phyloP scores from a whole-genome alignment of 2,797 vertebrate genomes.

The Poecilia wingei region DNA sequence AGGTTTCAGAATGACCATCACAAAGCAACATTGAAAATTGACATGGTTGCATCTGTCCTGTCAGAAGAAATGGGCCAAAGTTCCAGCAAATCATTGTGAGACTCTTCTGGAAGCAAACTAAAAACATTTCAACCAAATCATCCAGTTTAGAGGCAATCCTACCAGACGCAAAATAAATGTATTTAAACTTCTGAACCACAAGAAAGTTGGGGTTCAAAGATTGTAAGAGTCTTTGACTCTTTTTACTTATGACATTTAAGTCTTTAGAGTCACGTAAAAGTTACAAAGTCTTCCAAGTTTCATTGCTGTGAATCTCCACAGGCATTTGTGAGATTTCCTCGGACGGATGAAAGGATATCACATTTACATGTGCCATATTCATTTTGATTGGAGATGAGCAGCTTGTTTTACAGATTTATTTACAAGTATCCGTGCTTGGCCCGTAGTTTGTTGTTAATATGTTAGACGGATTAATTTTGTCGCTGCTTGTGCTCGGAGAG shows the following conservation, averaged over 20 bases:
- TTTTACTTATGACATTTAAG: neutral
- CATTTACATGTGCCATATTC: constrained; percentile 15
- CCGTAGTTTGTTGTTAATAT: constrained; percentile 19
- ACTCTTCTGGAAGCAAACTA: neutral
- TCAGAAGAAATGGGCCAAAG: neutral
- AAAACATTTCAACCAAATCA: neutral
- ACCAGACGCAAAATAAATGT: neutral
- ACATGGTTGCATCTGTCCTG: neutral
- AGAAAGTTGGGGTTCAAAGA: neutral
- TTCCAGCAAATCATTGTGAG: neutral
- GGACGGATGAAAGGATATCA: constrained; percentile 10
- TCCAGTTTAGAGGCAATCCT: neutral
- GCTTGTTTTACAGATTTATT: constrained; percentile 22
- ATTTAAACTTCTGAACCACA: neutral
- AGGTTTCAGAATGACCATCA: neutral
- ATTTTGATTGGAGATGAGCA: constrained; percentile 17
- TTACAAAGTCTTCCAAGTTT: neutral
- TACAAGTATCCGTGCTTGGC: constrained; percentile 24
- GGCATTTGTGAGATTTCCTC: neutral
- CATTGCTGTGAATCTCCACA: neutral
- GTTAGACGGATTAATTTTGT: constrained; percentile 29
- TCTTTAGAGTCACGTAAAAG: neutral
- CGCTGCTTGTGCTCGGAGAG: constrained; percentile 34
- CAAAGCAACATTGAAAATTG: neutral
- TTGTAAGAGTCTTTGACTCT: too few relatives aligned